Base-by-base conservation (phyloP, 2,113 vertebrate genomes). In the Oncorhynchus kisutch region DNA sequence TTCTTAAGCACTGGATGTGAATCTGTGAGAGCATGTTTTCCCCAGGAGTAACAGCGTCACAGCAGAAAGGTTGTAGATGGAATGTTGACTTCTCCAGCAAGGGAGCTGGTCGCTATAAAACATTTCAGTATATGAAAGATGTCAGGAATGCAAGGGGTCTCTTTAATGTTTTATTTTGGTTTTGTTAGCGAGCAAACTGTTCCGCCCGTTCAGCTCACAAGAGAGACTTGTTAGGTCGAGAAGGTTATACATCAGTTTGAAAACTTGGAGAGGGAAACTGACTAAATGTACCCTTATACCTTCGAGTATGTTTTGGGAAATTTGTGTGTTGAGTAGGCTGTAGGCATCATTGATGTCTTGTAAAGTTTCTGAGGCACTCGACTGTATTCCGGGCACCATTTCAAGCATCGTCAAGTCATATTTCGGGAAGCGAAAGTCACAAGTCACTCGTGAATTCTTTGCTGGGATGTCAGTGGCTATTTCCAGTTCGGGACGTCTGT, bases 101-200 rank as follows among this genome's bases (percentile, higher is more conserved):
- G 11, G 57, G 78, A 83, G 84, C 78, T 54, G 81, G 72, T 77
- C 70, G 60, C 78, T 64, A 76, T 83, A 59, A 84, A 84, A 75
- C 77, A 67, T 73, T 78, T 72, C 71, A 81, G 76, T 25, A 27
- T n/a, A 11, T 54, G 16, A 74, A 65, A 25, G 72, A 73, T 25
- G n/a, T 8, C 60, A 82, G 85, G 88, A 89, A 91, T 88, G 80
- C 60, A 71, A 86, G 83, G 27, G 67, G 72, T 3, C 76, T 54
- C 27, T 84, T 85, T 88, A 86, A 90, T 82, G 86, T 87, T 87
- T 54, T 89, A 86, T 90, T 92, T 86, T 81, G 78, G 81, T 81
- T 76, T 71, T 84, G 82, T 77, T 76, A 71, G 83, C 45, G 1
- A 54, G 76, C 69, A 34, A 72, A 54, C 75, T 45, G 79, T 69